Conservation (phyloP, 2,797 vertebrate species). For the Galago senegalensis region DNA sequence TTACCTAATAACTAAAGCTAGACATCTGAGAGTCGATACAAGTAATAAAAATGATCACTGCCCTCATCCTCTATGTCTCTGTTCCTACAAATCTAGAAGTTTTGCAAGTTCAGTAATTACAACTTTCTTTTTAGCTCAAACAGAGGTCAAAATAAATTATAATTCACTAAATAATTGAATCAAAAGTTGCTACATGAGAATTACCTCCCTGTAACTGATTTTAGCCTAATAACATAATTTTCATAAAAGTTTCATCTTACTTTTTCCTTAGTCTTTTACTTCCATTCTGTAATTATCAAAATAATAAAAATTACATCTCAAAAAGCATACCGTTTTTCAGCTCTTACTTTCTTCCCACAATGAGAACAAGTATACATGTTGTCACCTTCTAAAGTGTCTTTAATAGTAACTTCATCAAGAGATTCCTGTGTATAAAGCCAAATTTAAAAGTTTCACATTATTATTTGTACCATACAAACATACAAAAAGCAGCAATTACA, state of each 20-base stretch:
- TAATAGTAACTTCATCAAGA: constrained; percentile 99
- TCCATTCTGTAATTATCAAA: constrained; percentile 12
- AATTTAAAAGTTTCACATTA: constrained; percentile 34
- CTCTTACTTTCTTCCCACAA: constrained; percentile 98
- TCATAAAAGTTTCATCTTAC: not conserved
- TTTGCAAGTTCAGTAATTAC: not conserved
- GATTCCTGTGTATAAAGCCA: constrained; percentile 92
- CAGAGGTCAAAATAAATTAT: not conserved
- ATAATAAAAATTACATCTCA: constrained; percentile 37
- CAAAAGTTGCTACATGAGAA: not conserved
- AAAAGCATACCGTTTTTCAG: constrained; percentile 95
- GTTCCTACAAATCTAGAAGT: not conserved
- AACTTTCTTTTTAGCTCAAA: not conserved
- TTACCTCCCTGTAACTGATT: constrained; percentile 23
- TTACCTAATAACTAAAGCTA: not conserved
- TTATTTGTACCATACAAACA: not conserved
- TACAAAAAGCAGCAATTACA: constrained; percentile 27
- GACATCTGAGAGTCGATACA: not conserved
- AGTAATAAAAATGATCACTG: not conserved
- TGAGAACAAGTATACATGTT: constrained; percentile 99
- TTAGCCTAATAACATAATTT: constrained; percentile 27
- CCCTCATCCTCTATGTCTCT: not conserved
- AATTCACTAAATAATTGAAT: not conserved
- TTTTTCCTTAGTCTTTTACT: constrained; percentile 30
- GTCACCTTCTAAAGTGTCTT: constrained; percentile 99